Conservation (phyloP, 2,888 invertebrate genomes). For the Scotopteryx bipunctaria region DNA sequence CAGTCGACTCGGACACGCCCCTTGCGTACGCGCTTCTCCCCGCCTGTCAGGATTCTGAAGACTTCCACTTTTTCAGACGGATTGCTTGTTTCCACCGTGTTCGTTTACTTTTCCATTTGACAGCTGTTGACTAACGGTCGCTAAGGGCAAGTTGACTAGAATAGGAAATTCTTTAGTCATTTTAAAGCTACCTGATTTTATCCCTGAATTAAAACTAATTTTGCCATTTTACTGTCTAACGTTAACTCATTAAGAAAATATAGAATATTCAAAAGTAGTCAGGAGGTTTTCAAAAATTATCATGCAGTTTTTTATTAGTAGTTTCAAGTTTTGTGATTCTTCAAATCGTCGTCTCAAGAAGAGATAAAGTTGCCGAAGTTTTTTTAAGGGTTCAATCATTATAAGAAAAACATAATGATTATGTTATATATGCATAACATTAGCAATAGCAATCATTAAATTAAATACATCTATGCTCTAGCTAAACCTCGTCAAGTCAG, state of each 20-base stretch:
- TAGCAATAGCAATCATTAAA: constrained; percentile 53
- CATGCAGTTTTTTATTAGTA: too few species aligned
- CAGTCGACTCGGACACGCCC: constrained; percentile 56
- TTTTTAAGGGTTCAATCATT: constrained; percentile 13
- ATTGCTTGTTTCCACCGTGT: constrained; percentile 40
- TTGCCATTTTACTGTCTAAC: too few species aligned
- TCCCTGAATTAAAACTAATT: too few species aligned
- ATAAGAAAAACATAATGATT: constrained; percentile 43
- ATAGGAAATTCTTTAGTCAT: not conserved
- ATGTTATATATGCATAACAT: too few species aligned
- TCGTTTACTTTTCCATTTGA: constrained; percentile 17
- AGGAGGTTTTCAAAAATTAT: too few species aligned
- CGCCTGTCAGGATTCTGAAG: constrained; percentile 65
- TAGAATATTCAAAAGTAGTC: too few species aligned
- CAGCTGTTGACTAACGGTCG: constrained; percentile 1
- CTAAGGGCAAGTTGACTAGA: not conserved
- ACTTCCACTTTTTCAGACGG: constrained; percentile 55
- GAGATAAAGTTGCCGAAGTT: too few species aligned
- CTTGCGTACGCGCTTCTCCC: constrained; percentile 71
- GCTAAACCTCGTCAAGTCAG: constrained; percentile 52
- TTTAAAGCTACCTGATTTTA: too few species aligned
- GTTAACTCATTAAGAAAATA: too few species aligned
- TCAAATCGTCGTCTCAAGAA: too few species aligned
- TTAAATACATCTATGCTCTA: constrained; percentile 42
- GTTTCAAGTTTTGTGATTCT: too few species aligned